Conservation (phyloP, 2,113 vertebrate species). For the Catharus fuscescens region DNA sequence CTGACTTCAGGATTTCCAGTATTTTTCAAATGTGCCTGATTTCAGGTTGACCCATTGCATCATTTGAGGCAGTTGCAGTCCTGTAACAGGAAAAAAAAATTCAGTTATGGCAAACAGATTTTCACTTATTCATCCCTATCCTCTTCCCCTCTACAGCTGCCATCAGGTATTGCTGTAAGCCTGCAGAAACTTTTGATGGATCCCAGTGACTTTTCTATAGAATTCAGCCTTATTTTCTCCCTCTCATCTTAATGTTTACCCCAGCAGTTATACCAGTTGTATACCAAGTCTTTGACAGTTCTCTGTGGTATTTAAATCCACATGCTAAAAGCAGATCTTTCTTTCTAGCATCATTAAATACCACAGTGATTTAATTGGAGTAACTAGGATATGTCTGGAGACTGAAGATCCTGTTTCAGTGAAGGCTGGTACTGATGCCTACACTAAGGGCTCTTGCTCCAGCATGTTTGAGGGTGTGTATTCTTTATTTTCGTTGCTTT, state of each 20-base stretch:
- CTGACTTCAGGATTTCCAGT: constrained; percentile 55
- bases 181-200: not conserved
- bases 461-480: not conserved
- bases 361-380: not conserved
- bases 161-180: not conserved
- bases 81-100: not conserved
- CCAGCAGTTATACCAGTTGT: not conserved
- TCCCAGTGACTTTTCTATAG: not conserved
- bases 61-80: constrained; percentile 2
- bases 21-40: constrained; percentile 22
- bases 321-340: not conserved
- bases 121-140: not conserved
- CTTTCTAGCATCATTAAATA: not conserved
- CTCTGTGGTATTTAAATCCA: constrained; percentile 1
- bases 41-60: not conserved
- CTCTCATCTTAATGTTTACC: not conserved
- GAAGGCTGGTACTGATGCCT: not conserved
- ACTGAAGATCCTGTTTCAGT: not conserved
- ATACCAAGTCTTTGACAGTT: not conserved
- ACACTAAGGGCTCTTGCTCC: not conserved
- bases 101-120: not conserved
- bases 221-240: not conserved
- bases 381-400: not conserved
- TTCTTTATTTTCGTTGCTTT: not conserved
- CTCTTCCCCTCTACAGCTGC: not conserved